phyloP scores from a whole-genome alignment of 2,113 vertebrate species.

The Pomatorhinus ruficollis region DNA sequence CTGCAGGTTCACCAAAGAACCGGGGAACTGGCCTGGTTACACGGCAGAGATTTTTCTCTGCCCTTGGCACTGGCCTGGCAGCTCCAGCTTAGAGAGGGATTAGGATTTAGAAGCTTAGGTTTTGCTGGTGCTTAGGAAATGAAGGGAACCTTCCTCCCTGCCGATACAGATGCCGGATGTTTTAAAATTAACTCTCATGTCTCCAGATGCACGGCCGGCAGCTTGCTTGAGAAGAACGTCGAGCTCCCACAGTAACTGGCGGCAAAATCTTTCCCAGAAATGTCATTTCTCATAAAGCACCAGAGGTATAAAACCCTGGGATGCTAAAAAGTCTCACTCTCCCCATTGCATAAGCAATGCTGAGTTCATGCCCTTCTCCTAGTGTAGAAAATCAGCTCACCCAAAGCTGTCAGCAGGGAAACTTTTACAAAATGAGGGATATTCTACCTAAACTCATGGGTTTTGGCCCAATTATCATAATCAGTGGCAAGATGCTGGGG shows the following conservation, averaged over 20 bases:
- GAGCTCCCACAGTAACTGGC: not conserved
- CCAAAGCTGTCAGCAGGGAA: not conserved
- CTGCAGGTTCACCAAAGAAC: fast-evolving
- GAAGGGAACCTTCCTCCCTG: slow-evolving; percentile 16
- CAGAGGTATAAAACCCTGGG: not conserved
- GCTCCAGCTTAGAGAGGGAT: slow-evolving; percentile 26
- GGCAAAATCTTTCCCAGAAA: not conserved
- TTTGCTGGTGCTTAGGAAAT: slow-evolving; percentile 38
- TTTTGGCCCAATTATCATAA: fast-evolving
- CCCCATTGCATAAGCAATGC: not conserved
- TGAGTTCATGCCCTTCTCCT: not conserved
- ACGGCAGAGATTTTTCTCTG: not conserved
- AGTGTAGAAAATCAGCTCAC: not conserved
- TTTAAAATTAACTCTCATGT: slow-evolving; percentile 52
- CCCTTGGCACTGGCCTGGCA: slow-evolving; percentile 23
- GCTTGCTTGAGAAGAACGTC: not conserved
- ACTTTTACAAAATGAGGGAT: not conserved
- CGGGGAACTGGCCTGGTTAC: not conserved
- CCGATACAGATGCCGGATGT: not conserved
- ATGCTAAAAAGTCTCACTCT: not conserved
- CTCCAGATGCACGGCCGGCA: fast-evolving
- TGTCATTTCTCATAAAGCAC: not conserved
- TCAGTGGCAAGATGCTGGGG: not conserved
- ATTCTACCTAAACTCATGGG: not conserved
- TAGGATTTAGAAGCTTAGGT: slow-evolving; percentile 51